Conservation (phyloP, 1,140 invertebrate species). For the Ceratosolen solmsi region DNA sequence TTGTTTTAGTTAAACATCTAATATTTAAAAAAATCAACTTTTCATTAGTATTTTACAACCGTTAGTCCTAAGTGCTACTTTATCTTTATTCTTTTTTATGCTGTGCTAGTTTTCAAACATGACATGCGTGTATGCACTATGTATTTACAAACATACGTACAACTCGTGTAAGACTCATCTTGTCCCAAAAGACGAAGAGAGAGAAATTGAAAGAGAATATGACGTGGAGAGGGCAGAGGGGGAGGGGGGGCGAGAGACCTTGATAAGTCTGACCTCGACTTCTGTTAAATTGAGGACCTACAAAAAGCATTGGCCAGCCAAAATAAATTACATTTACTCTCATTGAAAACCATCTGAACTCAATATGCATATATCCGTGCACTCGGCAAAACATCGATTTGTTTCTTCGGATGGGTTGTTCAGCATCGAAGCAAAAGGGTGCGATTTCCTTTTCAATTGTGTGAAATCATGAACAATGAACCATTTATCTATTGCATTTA, state of each 20-base stretch:
- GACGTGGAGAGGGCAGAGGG: neutral
- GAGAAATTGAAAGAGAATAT: neutral
- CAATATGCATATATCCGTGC: neutral
- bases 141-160: neutral
- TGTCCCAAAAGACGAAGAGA: neutral
- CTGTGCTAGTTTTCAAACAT: neutral
- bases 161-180: slow-evolving; percentile 33
- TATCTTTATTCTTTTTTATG: neutral
- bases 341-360: neutral
- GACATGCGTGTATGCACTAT: neutral
- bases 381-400: neutral
- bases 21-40: too few species aligned
- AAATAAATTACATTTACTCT: slow-evolving; percentile 2
- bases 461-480: slow-evolving; percentile 39
- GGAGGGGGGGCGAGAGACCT: neutral
- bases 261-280: slow-evolving; percentile 40
- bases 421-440: neutral
- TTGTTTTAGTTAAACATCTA: too few species aligned
- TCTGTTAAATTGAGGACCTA: slow-evolving; percentile 16
- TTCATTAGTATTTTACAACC: too few species aligned
- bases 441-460: neutral
- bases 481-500: slow-evolving; percentile 44
- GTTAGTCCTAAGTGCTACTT: too few species aligned
- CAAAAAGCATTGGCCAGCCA: neutral
- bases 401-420: neutral